phyloP scores from a whole-genome alignment of 2,888 invertebrate genomes.

The Diachrysia chrysitis region DNA sequence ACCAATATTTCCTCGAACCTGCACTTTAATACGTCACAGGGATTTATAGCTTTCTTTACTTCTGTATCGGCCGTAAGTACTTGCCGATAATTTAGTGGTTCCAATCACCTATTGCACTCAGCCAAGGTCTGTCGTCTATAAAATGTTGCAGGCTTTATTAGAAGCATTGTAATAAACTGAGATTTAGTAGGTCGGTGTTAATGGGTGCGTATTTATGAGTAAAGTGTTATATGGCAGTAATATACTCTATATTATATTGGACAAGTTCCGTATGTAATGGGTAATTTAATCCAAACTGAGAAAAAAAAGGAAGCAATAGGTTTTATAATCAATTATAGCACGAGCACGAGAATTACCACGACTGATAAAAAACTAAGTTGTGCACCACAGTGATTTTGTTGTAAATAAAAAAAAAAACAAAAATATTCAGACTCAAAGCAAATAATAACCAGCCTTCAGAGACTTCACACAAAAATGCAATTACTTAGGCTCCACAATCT shows the following conservation, averaged over 20 bases:
- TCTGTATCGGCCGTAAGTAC: conserved; percentile 62
- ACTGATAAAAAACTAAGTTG: too few relatives aligned
- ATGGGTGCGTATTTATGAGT: not conserved
- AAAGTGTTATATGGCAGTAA: not conserved
- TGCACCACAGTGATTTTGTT: too few relatives aligned
- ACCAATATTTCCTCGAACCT: conserved; percentile 40
- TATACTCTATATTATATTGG: too few relatives aligned
- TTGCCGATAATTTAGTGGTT: conserved; percentile 68
- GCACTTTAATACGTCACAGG: conserved; percentile 38
- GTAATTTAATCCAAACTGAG: too few relatives aligned
- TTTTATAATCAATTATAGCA: too few relatives aligned
- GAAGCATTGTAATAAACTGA: conserved; percentile 35
- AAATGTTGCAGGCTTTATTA: conserved; percentile 48
- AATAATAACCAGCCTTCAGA: not conserved
- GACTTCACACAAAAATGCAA: not conserved
- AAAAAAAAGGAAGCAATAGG: too few relatives aligned
- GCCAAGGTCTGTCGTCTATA: conserved; percentile 29
- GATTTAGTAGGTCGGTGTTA: conserved; percentile 35
- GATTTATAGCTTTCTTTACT: conserved; percentile 72
- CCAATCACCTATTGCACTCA: conserved; percentile 65
- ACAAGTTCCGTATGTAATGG: too few relatives aligned
- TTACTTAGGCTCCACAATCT: conserved; percentile 1
- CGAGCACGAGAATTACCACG: too few relatives aligned
- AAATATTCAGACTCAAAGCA: not conserved
- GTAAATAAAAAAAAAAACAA: too few relatives aligned